Evolutionary conservation across 1,140 invertebrate genomes (phyloP), one percentile per base, ranked within the genome.

Genomic region (Caenorhabditis brenneri): DNA sequence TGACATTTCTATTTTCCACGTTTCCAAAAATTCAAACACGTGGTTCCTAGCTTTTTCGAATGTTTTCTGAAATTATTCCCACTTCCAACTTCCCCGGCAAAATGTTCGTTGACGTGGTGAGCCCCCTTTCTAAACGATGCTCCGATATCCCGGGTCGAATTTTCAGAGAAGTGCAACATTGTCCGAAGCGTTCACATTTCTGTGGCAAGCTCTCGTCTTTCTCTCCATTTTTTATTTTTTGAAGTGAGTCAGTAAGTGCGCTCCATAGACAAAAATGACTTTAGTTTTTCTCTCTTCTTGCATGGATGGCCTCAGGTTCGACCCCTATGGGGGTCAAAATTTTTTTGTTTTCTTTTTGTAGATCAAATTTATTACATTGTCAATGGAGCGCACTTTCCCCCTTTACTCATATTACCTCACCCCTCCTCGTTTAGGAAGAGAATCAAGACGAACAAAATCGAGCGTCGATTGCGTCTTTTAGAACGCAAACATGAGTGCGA

Each of bases 381-480:
- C 53, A 55, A 55, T 55, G 27, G 53, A 55, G 53, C 24, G 53
- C 24, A 55, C 24, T 29, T 55, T 12, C 24, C 15, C 0, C 53
- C 2, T 2, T n/a, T 1, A 2, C 12, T 46, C 42, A 12, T 12
- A 1, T 12, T 12, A 46, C 10, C 42, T 12, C 4, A 15, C 49
- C 0, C 22, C n/a, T 15, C 19, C 7, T 19, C 10, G 5, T 36
- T 65, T n/a, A 74, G 65, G 36, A 74, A 39, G 22, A 3, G 65
- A 74, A 74, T 74, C 36, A 74, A 74, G 36, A 74, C 65, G 65
- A 74, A 74, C 36, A 74, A 74, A 42, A 74, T 74, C 36, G 65
- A 74, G 36, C 65, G 65, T 46, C 65, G 36, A 42, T 74, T 74
- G 65, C 65, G 65, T 36, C 65, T 74, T 74, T 74, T 74, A 74